These are phyloP conservation scores for Varanus salvator DNA, from an alignment of 2,113 vertebrate genomes.

Conservation along the genomic window DNA sequence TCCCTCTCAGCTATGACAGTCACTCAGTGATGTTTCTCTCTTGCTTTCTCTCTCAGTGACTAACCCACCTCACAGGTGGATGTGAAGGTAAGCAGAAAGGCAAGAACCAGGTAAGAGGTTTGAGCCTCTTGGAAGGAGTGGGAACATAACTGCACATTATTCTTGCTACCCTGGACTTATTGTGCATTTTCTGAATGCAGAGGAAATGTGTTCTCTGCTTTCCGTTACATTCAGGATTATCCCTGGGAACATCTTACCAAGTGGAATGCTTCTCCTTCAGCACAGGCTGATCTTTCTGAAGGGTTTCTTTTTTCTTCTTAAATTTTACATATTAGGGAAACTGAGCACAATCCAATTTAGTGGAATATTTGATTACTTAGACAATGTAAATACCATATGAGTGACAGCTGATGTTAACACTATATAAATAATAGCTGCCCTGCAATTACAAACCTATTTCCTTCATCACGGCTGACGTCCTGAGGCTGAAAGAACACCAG, in stretches of 20 bases:
- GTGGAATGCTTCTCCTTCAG: constrained; percentile 9
- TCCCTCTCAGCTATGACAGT: too few relatives aligned
- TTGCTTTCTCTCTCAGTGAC: too few relatives aligned
- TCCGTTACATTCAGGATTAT: constrained; percentile 9
- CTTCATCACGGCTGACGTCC: constrained; percentile 77
- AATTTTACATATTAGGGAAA: constrained; percentile 22
- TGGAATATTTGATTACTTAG: constrained; percentile 56
- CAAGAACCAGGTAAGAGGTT: not conserved
- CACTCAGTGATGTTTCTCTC: too few relatives aligned
- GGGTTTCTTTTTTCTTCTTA: constrained; percentile 6
- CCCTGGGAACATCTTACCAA: not conserved
- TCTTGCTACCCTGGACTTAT: not conserved
- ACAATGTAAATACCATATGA: constrained; percentile 65
- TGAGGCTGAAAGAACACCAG: constrained; percentile 61
- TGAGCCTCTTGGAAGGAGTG: not conserved
- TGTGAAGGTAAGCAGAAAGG: not conserved
- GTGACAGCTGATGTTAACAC: constrained; percentile 74
- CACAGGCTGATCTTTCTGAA: constrained; percentile 32
- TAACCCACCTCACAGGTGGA: not conserved
- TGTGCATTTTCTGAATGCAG: not conserved
- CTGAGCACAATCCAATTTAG: constrained; percentile 27
- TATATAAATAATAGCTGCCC: constrained; percentile 81
- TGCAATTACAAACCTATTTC: constrained; percentile 82
- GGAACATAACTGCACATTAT: not conserved
- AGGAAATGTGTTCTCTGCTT: not conserved